These are phyloP conservation scores for Muscicapa comitata DNA, from an alignment of 2,797 vertebrate species.

Conservation along the genomic window DNA sequence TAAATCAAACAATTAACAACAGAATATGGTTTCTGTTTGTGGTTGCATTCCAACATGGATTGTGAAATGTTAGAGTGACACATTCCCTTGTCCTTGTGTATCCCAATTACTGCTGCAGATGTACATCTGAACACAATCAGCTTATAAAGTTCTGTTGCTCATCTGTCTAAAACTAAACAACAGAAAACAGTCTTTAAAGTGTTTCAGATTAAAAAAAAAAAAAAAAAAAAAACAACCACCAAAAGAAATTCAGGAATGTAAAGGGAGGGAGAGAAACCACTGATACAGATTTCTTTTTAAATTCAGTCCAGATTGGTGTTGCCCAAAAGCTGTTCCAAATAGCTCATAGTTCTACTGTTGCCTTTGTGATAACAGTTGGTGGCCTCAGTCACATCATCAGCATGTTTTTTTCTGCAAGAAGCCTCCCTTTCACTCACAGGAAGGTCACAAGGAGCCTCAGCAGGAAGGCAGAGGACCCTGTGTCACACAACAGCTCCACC, in stretches of 20 bases:
- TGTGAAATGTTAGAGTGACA: conserved; percentile 6
- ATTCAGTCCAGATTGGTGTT: neutral
- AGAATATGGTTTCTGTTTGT: conserved; percentile 38
- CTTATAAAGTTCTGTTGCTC: conserved; percentile 29
- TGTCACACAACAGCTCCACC: neutral
- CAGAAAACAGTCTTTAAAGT: neutral
- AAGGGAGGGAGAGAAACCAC: neutral
- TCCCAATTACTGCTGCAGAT: conserved; percentile 46
- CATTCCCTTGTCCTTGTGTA: conserved; percentile 1
- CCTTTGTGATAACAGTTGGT: neutral
- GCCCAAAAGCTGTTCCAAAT: neutral
- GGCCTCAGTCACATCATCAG: neutral
- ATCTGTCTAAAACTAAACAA: conserved; percentile 29
- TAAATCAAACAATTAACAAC: conserved; percentile 53
- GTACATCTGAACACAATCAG: conserved; percentile 50
- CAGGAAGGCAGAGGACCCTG: neutral
- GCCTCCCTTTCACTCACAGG: neutral
- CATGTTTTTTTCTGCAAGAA: neutral
- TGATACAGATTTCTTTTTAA: neutral
- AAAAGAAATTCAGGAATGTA: neutral
- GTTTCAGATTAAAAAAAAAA: neutral
- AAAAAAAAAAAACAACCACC: neutral
- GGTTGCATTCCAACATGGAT: conserved; percentile 30
- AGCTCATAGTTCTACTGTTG: neutral
- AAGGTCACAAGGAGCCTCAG: neutral